These are phyloP conservation scores for Triops longicaudatus DNA, from an alignment of 1,140 invertebrate genomes.

Conservation along the genomic window DNA sequence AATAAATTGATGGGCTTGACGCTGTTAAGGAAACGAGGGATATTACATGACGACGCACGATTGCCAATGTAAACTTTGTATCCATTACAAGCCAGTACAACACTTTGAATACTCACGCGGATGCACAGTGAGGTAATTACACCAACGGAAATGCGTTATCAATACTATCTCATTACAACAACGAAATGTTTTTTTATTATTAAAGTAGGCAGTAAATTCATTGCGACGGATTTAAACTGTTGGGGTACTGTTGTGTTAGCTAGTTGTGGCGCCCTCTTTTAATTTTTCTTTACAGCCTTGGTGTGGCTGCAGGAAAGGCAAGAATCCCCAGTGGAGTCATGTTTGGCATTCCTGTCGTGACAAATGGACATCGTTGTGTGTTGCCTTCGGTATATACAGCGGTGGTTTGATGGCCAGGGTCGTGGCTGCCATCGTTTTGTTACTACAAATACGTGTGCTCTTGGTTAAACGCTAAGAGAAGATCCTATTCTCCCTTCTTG, in stretches of 20 bases:
- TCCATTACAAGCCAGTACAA: no score
- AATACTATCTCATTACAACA: no score
- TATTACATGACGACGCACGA: no score
- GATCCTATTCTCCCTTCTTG: not conserved
- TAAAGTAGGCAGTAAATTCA: no score
- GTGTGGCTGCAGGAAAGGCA: not conserved
- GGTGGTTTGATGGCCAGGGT: not conserved
- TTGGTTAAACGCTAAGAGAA: not conserved
- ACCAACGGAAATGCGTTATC: no score
- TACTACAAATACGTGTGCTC: not conserved
- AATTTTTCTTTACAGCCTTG: not conserved
- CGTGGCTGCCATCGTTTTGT: not conserved
- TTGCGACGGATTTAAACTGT: no score
- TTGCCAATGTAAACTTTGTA: no score
- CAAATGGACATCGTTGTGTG: not conserved
- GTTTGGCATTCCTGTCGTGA: not conserved
- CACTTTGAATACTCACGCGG: no score
- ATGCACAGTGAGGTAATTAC: no score
- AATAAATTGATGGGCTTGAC: not conserved
- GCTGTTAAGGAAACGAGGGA: not conserved
- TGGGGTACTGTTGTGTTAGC: no score
- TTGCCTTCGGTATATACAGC: not conserved
- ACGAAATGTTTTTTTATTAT: no score
- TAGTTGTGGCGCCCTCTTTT: not conserved
- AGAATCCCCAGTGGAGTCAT: not conserved